phyloP scores from a whole-genome alignment of 53 echinoderm and acorn worm species.

The Arbacia lixula region DNA sequence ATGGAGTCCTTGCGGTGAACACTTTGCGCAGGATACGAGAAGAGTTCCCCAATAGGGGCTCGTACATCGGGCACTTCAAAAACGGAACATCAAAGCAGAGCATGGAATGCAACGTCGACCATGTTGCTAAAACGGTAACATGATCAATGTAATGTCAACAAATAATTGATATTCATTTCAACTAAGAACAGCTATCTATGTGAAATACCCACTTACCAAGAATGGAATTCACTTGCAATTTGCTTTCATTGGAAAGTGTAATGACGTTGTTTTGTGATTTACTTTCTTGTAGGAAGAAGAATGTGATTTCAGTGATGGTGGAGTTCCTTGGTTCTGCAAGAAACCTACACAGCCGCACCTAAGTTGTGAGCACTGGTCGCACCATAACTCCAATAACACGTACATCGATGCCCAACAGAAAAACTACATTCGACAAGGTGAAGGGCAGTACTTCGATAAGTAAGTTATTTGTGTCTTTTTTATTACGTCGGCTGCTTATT shows the following conservation, averaged over 20 bases:
- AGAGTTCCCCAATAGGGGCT: constrained; percentile 1
- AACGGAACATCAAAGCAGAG: not conserved
- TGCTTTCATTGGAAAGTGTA: too few relatives aligned
- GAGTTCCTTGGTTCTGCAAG: constrained; percentile 17
- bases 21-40: not conserved
- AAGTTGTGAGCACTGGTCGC: constrained; percentile 17
- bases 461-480: too few relatives aligned
- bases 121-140: constrained; percentile 11
- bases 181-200: too few relatives aligned
- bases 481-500: too few relatives aligned
- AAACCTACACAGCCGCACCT: constrained; percentile 1
- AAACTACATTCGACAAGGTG: constrained; percentile 8
- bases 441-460: not conserved
- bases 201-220: too few relatives aligned
- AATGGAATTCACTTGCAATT: too few relatives aligned
- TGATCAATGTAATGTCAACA: too few relatives aligned
- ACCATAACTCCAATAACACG: constrained; percentile 26
- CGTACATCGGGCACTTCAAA: constrained; percentile 26
- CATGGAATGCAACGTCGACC: constrained; percentile 19
- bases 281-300: constrained; percentile 18
- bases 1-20: not conserved
- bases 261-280: too few relatives aligned
- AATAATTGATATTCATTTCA: too few relatives aligned
- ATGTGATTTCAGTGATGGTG: not conserved
- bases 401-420: constrained; percentile 1